phyloP scores from a whole-genome alignment of 2,113 vertebrate species.

The Girardinichthys multiradiatus region DNA sequence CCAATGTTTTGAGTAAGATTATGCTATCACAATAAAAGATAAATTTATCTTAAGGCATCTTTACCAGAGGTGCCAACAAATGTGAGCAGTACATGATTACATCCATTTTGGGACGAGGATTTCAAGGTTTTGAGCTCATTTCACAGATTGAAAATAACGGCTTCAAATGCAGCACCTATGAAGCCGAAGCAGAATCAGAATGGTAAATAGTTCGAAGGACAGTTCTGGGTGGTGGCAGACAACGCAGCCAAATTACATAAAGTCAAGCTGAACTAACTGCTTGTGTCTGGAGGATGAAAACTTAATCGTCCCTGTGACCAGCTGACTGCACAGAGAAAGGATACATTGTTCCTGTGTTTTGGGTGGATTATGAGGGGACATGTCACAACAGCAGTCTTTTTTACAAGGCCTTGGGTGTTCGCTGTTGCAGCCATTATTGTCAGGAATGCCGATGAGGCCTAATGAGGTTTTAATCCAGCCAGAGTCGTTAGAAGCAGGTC shows the following conservation, averaged over 20 bases:
- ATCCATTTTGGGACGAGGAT: too few relatives aligned
- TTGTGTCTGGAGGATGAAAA: conserved; percentile 58
- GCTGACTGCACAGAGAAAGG: conserved; percentile 41
- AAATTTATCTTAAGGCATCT: too few relatives aligned
- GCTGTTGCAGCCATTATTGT: conserved; percentile 77
- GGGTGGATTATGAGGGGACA: conserved; percentile 68
- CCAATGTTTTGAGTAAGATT: too few relatives aligned
- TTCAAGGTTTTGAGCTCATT: too few relatives aligned
- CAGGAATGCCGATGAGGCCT: conserved; percentile 77
- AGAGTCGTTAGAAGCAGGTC: conserved; percentile 68
- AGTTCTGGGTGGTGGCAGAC: conserved; percentile 29
- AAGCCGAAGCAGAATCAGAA: conserved; percentile 28
- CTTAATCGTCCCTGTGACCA: conserved; percentile 53
- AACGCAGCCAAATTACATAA: conserved; percentile 50
- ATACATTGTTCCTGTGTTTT: conserved; percentile 67
- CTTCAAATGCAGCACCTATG: conserved; percentile 1
- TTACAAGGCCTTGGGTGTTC: conserved; percentile 77
- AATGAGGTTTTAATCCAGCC: conserved; percentile 76
- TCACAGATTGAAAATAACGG: too few relatives aligned
- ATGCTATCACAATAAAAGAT: too few relatives aligned
- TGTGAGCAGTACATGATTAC: too few relatives aligned
- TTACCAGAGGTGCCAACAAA: too few relatives aligned
- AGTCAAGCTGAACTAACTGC: conserved; percentile 62
- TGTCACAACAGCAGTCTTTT: conserved; percentile 82
- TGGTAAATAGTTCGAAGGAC: conserved; percentile 35